These are phyloP conservation scores for Romanomermis culicivorax DNA, from an alignment of 2,888 invertebrate species.

Conservation along the genomic window DNA sequence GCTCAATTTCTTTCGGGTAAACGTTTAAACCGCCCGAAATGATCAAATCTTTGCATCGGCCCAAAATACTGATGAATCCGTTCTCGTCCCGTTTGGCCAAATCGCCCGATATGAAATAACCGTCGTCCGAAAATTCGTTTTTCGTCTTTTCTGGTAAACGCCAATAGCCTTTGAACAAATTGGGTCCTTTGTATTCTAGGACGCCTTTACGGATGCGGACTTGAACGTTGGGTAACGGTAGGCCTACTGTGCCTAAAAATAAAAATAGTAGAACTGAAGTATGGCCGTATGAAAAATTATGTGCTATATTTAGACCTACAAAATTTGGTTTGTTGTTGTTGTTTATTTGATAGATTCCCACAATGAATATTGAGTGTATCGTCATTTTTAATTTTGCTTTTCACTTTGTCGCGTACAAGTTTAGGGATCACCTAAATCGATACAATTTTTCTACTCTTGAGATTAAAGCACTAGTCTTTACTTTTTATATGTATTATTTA, in stretches of 20 bases:
- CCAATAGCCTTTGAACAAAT: slow-evolving; percentile 46
- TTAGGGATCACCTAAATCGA: too few species aligned
- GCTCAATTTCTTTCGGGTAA: slow-evolving; percentile 21
- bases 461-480: too few species aligned
- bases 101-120: slow-evolving; percentile 65
- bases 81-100: slow-evolving; percentile 20
- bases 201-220: slow-evolving; percentile 18
- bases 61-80: slow-evolving; percentile 20
- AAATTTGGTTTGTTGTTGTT: too few species aligned
- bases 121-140: slow-evolving; percentile 51
- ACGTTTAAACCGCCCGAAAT: slow-evolving; percentile 26
- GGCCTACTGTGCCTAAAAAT: slow-evolving; percentile 42
- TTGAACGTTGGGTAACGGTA: slow-evolving; percentile 39
- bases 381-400: too few species aligned
- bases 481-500: too few species aligned
- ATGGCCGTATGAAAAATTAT: too few species aligned
- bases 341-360: too few species aligned
- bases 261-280: too few species aligned
- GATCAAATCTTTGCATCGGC: slow-evolving; percentile 24
- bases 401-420: too few species aligned
- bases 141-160: slow-evolving; percentile 47
- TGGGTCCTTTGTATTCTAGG: slow-evolving; percentile 37
- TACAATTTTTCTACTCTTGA: too few species aligned
- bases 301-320: too few species aligned
- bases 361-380: too few species aligned